A percentile compares a stretch with the other conserved stretches of the same genome.
These are phyloP conservation scores for Sinelater perroti DNA, from an alignment of 2,888 invertebrate genomes.

Conservation along the genomic window DNA sequence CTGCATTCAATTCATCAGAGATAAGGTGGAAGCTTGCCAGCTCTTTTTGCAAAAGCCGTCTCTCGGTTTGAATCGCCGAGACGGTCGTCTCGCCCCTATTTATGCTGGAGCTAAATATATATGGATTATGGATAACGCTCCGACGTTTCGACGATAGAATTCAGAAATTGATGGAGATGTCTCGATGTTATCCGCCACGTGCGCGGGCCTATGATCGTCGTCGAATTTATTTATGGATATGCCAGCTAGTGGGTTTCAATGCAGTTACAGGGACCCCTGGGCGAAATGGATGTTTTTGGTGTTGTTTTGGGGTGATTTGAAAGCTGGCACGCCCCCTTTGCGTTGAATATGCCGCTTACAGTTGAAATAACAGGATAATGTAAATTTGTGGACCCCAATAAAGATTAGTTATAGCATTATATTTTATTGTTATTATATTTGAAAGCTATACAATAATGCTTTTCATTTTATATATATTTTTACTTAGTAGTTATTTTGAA, in stretches of 20 bases:
- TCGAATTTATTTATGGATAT: slow-evolving; percentile 30
- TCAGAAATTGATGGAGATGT: slow-evolving; percentile 24
- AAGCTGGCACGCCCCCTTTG: slow-evolving; percentile 18
- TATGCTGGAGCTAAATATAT: slow-evolving; percentile 2
- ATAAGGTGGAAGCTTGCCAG: slow-evolving; percentile 10
- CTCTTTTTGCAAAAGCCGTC: not conserved
- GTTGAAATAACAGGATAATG: slow-evolving; percentile 17
- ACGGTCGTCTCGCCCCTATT: slow-evolving; percentile 3
- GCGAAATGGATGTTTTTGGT: not conserved
- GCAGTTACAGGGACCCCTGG: slow-evolving; percentile 12
- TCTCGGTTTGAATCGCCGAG: not conserved
- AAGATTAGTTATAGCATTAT: too few species aligned
- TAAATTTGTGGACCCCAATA: too few species aligned
- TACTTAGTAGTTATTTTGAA: too few species aligned
- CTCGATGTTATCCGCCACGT: not conserved
- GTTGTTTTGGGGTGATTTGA: not conserved
- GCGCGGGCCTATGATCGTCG: slow-evolving; percentile 19
- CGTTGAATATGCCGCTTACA: not conserved
- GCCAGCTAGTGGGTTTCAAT: slow-evolving; percentile 22
- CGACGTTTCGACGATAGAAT: slow-evolving; percentile 10
- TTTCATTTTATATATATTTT: too few species aligned
- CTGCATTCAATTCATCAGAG: not conserved
- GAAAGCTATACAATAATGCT: too few species aligned
- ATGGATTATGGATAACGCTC: slow-evolving; percentile 8
- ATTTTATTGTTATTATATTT: too few species aligned